Evolutionary conservation across 2,888 invertebrate species (phyloP).

Genomic region (Chaetoderma sp.): DNA sequence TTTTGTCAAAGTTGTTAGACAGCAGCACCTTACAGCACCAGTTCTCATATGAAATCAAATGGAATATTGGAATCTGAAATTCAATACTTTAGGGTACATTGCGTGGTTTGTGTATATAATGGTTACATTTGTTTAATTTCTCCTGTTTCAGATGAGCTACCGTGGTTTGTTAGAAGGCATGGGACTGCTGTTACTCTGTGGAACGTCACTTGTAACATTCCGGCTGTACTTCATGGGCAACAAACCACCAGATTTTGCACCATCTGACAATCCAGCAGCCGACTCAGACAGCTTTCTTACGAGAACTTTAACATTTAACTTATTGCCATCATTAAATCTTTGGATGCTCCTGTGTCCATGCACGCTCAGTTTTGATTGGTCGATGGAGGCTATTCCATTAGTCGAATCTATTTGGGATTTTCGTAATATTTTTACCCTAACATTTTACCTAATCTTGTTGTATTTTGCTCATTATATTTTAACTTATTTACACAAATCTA

Average conservation of each 20-base stretch:
- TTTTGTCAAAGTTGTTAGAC: too few species aligned
- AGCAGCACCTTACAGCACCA: too few species aligned
- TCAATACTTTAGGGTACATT: too few species aligned
- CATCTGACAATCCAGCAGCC: slow-evolving; percentile 96
- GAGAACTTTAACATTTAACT: slow-evolving; percentile 88
- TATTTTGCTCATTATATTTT: slow-evolving; percentile 47
- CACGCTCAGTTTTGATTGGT: slow-evolving; percentile 97
- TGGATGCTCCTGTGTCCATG: slow-evolving; percentile 87
- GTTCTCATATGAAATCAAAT: too few species aligned
- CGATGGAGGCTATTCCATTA: slow-evolving; percentile 95
- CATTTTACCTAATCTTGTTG: slow-evolving; percentile 76
- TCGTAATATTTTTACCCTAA: slow-evolving; percentile 81
- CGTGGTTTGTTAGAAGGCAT: slow-evolving; percentile 65
- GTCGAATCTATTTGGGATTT: slow-evolving; percentile 83
- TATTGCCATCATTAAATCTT: slow-evolving; percentile 92
- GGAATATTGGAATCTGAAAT: too few species aligned
- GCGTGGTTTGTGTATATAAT: neutral
- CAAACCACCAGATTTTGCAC: slow-evolving; percentile 85
- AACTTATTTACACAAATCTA: slow-evolving; percentile 40
- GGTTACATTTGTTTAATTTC: slow-evolving; percentile 6
- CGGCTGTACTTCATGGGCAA: slow-evolving; percentile 81
- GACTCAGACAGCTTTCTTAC: slow-evolving; percentile 84
- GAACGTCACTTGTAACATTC: slow-evolving; percentile 79
- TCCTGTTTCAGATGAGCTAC: slow-evolving; percentile 42
- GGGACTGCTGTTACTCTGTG: slow-evolving; percentile 75